phyloP scores from a whole-genome alignment of 2,888 invertebrate genomes.

The Pristionchus entomophagus region DNA sequence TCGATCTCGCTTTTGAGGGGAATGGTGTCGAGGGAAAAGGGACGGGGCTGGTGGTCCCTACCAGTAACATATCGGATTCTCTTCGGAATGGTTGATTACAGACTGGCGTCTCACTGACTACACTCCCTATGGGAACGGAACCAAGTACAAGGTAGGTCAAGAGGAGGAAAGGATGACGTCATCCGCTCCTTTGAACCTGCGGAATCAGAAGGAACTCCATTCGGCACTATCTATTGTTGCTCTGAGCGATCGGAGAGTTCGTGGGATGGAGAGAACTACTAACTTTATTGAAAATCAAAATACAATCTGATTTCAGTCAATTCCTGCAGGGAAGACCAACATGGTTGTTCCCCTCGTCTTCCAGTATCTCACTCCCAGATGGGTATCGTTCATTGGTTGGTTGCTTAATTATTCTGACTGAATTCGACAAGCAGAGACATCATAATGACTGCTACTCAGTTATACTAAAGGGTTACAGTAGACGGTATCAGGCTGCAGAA shows the following conservation, averaged over 20 bases:
- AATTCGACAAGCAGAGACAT: too few relatives aligned
- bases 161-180: too few relatives aligned
- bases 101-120: constrained; percentile 95
- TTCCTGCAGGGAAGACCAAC: constrained; percentile 83
- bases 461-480: too few relatives aligned
- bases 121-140: constrained; percentile 76
- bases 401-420: too few relatives aligned
- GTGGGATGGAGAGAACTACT: background rate
- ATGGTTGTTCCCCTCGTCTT: constrained; percentile 95
- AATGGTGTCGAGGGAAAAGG: too few relatives aligned
- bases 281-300: background rate
- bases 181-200: too few relatives aligned
- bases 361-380: constrained; percentile 94
- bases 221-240: background rate
- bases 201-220: background rate
- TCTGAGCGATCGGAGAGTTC: background rate
- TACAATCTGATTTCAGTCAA: constrained; percentile 47
- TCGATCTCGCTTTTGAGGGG: too few relatives aligned
- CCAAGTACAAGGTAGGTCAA: constrained; percentile 56
- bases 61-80: too few relatives aligned
- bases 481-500: too few relatives aligned
- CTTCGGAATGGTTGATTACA: too few relatives aligned
- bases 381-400: constrained; percentile 93
- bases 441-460: too few relatives aligned
- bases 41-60: too few relatives aligned